phyloP scores from a whole-genome alignment of 2,113 vertebrate species.

The Hippocampus mohnikei region DNA sequence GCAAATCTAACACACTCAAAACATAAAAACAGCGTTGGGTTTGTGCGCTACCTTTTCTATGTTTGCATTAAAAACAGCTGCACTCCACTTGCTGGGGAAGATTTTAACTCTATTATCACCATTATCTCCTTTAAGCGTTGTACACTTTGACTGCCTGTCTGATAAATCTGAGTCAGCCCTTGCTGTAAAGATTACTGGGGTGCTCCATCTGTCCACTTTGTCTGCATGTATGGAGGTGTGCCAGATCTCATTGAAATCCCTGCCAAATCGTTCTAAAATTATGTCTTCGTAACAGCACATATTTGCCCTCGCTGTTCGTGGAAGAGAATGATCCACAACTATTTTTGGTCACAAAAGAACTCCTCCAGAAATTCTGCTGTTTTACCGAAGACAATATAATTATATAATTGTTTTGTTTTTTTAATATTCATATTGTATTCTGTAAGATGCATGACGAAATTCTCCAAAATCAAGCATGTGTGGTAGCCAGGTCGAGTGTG shows the following conservation, averaged over 20 bases:
- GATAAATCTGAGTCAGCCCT: conserved; percentile 40
- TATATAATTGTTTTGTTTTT: neutral
- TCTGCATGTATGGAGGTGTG: conserved; percentile 27
- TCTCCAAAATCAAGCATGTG: no score
- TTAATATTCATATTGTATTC: neutral
- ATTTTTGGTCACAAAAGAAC: neutral
- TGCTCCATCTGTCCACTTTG: conserved; percentile 58
- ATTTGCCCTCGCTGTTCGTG: conserved; percentile 9
- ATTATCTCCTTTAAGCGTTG: conserved; percentile 41
- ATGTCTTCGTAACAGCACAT: conserved; percentile 2
- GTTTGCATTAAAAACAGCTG: conserved; percentile 62
- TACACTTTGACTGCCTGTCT: conserved; percentile 43
- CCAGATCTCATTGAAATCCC: conserved; percentile 43
- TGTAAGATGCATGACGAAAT: no score
- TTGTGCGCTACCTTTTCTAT: conserved; percentile 21
- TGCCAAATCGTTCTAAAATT: conserved; percentile 49
- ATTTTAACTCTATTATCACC: conserved; percentile 42
- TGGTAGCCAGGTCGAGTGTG: no score
- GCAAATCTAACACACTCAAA: conserved; percentile 13
- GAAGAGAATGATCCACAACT: conserved; percentile 15
- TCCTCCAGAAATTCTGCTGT: neutral
- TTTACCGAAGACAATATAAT: neutral
- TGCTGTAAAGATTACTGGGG: conserved; percentile 44
- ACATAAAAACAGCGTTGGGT: conserved; percentile 11
- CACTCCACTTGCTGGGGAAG: conserved; percentile 36